phyloP scores from a whole-genome alignment of 2,797 vertebrate genomes.

The Syngnathus acus region DNA sequence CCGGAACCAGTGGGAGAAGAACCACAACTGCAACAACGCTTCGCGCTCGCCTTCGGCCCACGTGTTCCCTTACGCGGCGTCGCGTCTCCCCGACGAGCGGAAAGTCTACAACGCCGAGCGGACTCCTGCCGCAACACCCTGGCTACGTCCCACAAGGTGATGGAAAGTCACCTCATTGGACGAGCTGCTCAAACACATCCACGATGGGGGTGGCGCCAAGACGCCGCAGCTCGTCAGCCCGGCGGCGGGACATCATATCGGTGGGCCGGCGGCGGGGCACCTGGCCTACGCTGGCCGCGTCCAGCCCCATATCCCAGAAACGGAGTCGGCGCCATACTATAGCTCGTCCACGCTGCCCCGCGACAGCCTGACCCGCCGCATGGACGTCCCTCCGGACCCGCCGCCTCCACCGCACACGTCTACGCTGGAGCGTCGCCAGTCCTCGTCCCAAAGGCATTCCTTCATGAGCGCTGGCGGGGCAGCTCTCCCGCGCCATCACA shows the following conservation, averaged over 20 bases:
- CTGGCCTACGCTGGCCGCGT: slow-evolving; percentile 69
- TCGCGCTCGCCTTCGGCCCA: slow-evolving; percentile 70
- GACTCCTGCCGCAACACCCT: slow-evolving; percentile 67
- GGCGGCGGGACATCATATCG: slow-evolving; percentile 32
- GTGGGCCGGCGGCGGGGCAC: slow-evolving; percentile 41
- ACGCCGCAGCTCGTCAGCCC: slow-evolving; percentile 65
- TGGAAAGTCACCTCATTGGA: slow-evolving; percentile 86
- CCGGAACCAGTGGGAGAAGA: slow-evolving; percentile 85
- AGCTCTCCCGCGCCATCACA: slow-evolving; percentile 74
- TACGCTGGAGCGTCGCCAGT: slow-evolving; percentile 70
- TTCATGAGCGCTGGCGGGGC: slow-evolving; percentile 62
- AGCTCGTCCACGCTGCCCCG: slow-evolving; percentile 77
- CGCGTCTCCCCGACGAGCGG: slow-evolving; percentile 67
- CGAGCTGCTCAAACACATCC: slow-evolving; percentile 83
- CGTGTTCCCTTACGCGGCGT: slow-evolving; percentile 62
- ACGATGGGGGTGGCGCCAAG: slow-evolving; percentile 70
- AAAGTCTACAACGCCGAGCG: slow-evolving; percentile 80
- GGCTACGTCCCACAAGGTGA: slow-evolving; percentile 76
- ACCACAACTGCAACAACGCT: slow-evolving; percentile 89
- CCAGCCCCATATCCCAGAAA: slow-evolving; percentile 76
- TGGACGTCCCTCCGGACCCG: slow-evolving; percentile 82
- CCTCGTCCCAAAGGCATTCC: slow-evolving; percentile 72
- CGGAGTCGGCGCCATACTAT: slow-evolving; percentile 73
- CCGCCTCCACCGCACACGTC: slow-evolving; percentile 64
- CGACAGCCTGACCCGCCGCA: slow-evolving; percentile 78